A percentile compares a stretch with the other conserved stretches of the same genome.
Conservation (phyloP, 2,113 vertebrate genomes). For the Tragelaphus imberbis region DNA sequence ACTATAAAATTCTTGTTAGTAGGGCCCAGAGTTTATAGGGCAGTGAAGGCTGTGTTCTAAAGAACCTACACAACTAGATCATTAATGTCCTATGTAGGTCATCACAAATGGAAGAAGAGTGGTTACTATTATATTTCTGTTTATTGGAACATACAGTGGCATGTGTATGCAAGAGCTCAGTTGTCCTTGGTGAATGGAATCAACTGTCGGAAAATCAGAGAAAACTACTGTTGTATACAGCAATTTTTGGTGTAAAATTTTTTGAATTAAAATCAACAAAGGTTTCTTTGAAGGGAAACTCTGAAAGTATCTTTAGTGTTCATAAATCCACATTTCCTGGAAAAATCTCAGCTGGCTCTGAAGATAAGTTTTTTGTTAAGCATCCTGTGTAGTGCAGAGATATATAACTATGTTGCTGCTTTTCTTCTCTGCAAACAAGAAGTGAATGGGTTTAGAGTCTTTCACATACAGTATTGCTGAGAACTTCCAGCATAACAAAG, state of each 20-base stretch:
- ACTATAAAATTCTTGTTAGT: neutral
- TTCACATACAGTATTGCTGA: neutral
- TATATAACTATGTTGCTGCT: neutral
- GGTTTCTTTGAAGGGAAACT: slow-evolving; percentile 4
- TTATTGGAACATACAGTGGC: neutral
- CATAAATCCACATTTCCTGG: neutral
- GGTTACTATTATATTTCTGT: neutral
- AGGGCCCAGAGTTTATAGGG: neutral
- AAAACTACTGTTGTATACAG: neutral
- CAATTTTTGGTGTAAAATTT: neutral
- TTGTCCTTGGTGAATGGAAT: neutral
- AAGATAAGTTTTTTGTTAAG: neutral
- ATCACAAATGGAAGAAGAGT: neutral
- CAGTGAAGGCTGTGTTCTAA: neutral
- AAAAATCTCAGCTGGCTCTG: neutral
- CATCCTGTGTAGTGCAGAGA: neutral
- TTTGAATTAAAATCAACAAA: slow-evolving; percentile 13
- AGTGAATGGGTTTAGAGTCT: neutral
- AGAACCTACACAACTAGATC: neutral
- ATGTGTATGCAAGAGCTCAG: neutral
- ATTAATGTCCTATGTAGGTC: neutral
- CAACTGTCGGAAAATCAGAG: neutral
- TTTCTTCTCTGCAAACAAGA: neutral
- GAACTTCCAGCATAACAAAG: neutral
- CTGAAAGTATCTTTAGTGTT: neutral